Percentiles rank a stretch among this genome's conserved stretches.
phyloP scores from a whole-genome alignment of 1,140 invertebrate species.

The Solenopsis fugax region DNA sequence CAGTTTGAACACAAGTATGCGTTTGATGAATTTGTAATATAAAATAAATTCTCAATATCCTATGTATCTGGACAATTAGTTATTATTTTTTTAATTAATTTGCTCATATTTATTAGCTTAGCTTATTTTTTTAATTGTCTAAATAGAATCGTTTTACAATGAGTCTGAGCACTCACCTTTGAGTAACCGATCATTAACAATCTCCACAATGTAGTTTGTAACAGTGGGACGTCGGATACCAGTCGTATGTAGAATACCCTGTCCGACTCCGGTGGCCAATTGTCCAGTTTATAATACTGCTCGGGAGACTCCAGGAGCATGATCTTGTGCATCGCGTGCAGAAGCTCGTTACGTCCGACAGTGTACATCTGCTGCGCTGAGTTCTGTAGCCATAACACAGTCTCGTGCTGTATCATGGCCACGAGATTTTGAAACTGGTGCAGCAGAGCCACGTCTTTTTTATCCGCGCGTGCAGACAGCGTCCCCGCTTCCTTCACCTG shows the following conservation, averaged over 20 bases:
- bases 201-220: constrained; percentile 93
- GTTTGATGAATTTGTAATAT: too few species aligned
- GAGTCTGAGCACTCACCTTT: constrained; percentile 86
- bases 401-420: constrained; percentile 93
- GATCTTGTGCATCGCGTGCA: constrained; percentile 94
- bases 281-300: constrained; percentile 96
- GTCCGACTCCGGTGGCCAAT: constrained; percentile 97
- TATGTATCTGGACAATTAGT: too few species aligned
- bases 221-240: constrained; percentile 95
- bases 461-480: constrained; percentile 88
- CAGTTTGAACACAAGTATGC: too few species aligned
- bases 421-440: constrained; percentile 91
- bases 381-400: constrained; percentile 95
- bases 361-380: constrained; percentile 92
- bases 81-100: too few species aligned
- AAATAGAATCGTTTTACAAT: background rate
- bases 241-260: constrained; percentile 92
- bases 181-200: constrained; percentile 94
- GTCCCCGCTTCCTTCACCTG: constrained; percentile 91
- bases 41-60: too few species aligned
- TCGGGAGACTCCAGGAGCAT: constrained; percentile 95
- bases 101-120: too few species aligned
- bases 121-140: background rate
- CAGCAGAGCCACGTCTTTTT: constrained; percentile 88
- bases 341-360: constrained; percentile 91